Evolutionary conservation across 2,888 invertebrate genomes (phyloP).

Genomic region (Allygus modestus): DNA sequence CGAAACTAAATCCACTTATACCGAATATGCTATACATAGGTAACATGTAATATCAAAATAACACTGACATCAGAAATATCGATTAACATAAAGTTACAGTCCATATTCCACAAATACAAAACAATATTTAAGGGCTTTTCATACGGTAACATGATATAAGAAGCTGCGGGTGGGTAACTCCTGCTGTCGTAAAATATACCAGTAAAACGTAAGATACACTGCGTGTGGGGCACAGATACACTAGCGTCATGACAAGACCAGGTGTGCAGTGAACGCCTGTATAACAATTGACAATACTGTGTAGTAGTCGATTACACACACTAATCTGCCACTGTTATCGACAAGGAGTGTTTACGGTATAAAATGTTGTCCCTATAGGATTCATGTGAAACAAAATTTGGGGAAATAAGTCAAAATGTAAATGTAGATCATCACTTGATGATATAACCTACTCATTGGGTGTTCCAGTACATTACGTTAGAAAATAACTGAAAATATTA

Average conservation of each 20-base stretch:
- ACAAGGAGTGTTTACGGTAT: not conserved
- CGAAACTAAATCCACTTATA: slow-evolving; percentile 57
- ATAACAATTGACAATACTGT: slow-evolving; percentile 29
- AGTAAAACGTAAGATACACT: slow-evolving; percentile 28
- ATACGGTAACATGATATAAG: slow-evolving; percentile 48
- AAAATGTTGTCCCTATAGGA: not conserved
- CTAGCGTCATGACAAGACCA: not conserved
- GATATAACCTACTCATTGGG: not conserved
- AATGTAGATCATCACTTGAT: too few species aligned
- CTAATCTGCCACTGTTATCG: not conserved
- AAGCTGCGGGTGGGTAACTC: not conserved
- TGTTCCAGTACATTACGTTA: too few species aligned
- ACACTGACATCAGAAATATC: slow-evolving; percentile 60
- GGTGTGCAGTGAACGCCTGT: not conserved
- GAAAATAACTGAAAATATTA: too few species aligned
- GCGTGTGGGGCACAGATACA: not conserved
- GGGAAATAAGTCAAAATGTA: not conserved
- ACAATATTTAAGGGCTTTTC: slow-evolving; percentile 26
- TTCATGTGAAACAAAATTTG: too few species aligned
- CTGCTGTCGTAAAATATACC: not conserved
- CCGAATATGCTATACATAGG: slow-evolving; percentile 67
- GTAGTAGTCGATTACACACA: slow-evolving; percentile 5
- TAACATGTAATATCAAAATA: slow-evolving; percentile 68
- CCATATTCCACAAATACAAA: slow-evolving; percentile 29
- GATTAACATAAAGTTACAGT: slow-evolving; percentile 35